phyloP scores from a whole-genome alignment of 2,113 vertebrate species.

The Marcusenius ussheri region DNA sequence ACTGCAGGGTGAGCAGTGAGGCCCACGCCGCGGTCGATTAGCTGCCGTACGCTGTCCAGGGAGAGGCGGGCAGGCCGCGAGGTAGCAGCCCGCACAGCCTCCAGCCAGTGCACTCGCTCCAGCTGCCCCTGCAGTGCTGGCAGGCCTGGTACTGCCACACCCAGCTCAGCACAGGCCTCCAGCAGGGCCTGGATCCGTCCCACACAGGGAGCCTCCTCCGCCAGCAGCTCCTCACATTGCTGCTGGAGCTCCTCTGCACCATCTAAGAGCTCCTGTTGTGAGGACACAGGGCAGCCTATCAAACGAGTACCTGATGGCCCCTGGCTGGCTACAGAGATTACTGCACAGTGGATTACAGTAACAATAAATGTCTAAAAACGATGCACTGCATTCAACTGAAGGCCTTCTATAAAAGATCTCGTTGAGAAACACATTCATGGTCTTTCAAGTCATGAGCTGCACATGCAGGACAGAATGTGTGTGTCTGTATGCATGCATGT shows the following conservation, averaged over 20 bases:
- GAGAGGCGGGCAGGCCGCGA: conserved; percentile 67
- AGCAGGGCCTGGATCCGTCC: conserved; percentile 77
- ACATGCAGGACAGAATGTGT: not conserved
- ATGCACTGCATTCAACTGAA: not conserved
- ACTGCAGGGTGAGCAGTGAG: conserved; percentile 76
- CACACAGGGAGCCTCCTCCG: conserved; percentile 70
- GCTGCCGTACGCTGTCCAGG: conserved; percentile 84
- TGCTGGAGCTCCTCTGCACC: conserved; percentile 85
- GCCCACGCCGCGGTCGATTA: conserved; percentile 91
- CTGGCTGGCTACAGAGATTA: not conserved
- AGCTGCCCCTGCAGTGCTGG: conserved; percentile 69
- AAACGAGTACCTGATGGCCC: not conserved
- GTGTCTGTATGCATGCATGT: not conserved
- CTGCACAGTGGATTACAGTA: not conserved
- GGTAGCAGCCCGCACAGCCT: conserved; percentile 74
- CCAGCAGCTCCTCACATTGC: conserved; percentile 70
- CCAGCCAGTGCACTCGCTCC: conserved; percentile 89
- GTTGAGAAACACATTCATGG: not conserved
- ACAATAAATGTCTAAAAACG: not conserved
- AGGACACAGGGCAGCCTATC: not conserved
- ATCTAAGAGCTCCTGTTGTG: conserved; percentile 75
- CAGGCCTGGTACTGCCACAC: conserved; percentile 81
- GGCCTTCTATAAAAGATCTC: not conserved
- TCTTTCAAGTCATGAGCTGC: not conserved
- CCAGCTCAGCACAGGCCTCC: conserved; percentile 81